Base-by-base conservation (phyloP, 2,888 invertebrate genomes). In the Mesochorus sp. region DNA sequence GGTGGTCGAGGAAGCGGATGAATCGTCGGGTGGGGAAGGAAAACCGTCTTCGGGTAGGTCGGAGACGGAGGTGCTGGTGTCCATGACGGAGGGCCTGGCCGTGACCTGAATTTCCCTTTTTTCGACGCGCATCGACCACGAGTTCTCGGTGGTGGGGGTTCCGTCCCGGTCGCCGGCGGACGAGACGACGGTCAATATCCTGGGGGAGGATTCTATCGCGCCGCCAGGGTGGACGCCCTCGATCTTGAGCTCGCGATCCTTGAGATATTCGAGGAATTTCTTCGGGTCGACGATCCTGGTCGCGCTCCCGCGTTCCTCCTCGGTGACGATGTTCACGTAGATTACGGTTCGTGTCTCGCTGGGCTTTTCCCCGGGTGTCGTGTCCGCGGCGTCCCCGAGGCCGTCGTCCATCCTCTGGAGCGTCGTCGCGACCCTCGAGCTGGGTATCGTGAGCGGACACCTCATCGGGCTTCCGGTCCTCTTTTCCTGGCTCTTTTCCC, bases 61-160 rank as follows among this genome's bases (percentile, higher is more conserved):
- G 1, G 85, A 85, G 31, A 88, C 82, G 0, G 87, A 88, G 0
- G 88, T 87, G 51, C 86, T 88, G 3, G 83, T 86, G 61, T 88
- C 85, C 5, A 76, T 81, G 0, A 87, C 85, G 1, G 85, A 86
- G 4, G 88, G 88, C 64, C 86, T 88, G 0, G 82, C 86, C 0
- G 83, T 83, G 6, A 88, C 83, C 71, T 87, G 85, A 1, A 85
- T 84, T 73, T 89, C 88, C 12, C 72, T 82, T 21, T 81, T 82
- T 17, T 84, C 82, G 21, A 86, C 81, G 3, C 81, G 79, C 3
- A 81, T 34, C 2, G 80, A 75, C 64, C 82, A 83, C 1, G 73
- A 59, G n/a, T n/a, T n/a, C n/a, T n/a, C 12, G 14, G n/a, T 53
- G 2, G 6, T 31, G 31, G 71, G 39, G 5, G 71, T 14, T 12